Evolutionary conservation across 2,888 invertebrate genomes (phyloP).

Genomic region (Drosophila neonasuta): DNA sequence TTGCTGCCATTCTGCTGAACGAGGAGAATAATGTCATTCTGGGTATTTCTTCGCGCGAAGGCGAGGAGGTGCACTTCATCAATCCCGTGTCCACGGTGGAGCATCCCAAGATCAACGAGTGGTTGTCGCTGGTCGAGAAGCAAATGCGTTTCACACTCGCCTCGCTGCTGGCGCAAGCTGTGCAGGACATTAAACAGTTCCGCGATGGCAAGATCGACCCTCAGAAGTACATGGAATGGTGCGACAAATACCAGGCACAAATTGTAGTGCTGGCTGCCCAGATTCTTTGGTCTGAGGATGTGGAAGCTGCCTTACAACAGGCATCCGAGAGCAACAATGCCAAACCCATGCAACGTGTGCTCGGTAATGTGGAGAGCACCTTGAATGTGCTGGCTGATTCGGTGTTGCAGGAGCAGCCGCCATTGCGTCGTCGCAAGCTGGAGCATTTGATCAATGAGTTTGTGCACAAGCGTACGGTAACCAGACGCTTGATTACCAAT

Average conservation of each 20-base stretch:
- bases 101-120: constrained; percentile 99
- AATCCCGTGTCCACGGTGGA: constrained; percentile 94
- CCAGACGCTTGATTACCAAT: constrained; percentile 92
- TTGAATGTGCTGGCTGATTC: constrained; percentile 98
- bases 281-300: constrained; percentile 98
- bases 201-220: constrained; percentile 93
- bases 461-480: constrained; percentile 99
- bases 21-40: constrained; percentile 96
- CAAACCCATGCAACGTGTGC: constrained; percentile 87
- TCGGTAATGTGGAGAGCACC: constrained; percentile 93
- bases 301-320: constrained; percentile 92
- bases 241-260: constrained; percentile 96
- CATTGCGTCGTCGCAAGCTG: constrained; percentile 95
- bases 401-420: constrained; percentile 98
- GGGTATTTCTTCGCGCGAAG: constrained; percentile 97
- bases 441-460: constrained; percentile 99
- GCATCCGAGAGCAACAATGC: constrained; percentile 86
- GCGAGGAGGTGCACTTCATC: constrained; percentile 94
- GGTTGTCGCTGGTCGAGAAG: constrained; percentile 97
- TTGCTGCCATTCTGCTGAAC: constrained; percentile 95
- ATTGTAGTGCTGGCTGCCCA: constrained; percentile 98
- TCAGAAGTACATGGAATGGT: constrained; percentile 96
- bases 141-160: constrained; percentile 99
- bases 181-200: constrained; percentile 95
- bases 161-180: constrained; percentile 94